These are phyloP conservation scores for Lepidostoma basale DNA, from an alignment of 1,140 invertebrate genomes.

Conservation along the genomic window DNA sequence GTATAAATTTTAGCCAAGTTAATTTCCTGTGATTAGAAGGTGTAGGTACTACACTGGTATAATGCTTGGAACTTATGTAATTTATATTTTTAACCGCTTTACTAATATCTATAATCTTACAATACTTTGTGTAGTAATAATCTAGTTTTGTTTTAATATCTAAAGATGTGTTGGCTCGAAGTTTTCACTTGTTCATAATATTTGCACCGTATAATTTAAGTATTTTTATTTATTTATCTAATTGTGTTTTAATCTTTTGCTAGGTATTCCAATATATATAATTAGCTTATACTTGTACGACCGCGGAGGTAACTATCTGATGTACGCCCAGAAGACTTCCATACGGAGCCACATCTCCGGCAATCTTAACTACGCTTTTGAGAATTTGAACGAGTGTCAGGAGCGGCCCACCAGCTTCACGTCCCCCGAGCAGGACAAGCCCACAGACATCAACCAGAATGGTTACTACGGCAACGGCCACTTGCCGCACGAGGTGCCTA, in stretches of 20 bases:
- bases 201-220: no score
- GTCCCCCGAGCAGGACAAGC: neutral
- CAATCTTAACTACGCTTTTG: conserved; percentile 40
- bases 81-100: no score
- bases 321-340: conserved; percentile 38
- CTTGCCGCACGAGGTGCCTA: neutral
- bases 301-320: conserved; percentile 39
- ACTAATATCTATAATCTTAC: no score
- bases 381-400: conserved; percentile 34
- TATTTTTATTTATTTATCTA: no score
- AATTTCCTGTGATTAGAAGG: no score
- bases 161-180: no score
- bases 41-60: no score
- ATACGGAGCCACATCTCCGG: conserved; percentile 36
- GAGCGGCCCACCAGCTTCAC: conserved; percentile 15
- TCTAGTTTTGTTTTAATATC: no score
- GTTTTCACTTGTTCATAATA: no score
- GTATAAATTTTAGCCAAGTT: no score
- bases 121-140: no score
- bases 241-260: conserved; percentile 13
- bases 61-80: no score
- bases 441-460: conserved; percentile 1
- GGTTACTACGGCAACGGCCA: neutral
- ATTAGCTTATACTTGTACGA: conserved; percentile 35
- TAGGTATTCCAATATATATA: conserved; percentile 39